phyloP scores from a whole-genome alignment of 2,888 invertebrate species.

The Sepiola atlantica region DNA sequence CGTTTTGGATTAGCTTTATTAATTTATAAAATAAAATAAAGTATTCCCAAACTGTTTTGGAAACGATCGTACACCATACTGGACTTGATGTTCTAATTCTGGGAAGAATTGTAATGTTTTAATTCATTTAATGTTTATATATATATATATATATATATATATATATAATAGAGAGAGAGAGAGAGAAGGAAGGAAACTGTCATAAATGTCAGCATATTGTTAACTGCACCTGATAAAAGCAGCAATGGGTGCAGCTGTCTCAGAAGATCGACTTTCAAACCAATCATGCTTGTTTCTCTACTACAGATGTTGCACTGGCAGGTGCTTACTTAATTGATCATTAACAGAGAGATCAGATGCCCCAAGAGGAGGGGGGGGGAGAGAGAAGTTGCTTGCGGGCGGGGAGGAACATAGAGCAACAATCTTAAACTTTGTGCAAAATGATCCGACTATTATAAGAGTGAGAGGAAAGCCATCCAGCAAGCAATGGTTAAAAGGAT shows the following conservation, averaged over 20 bases:
- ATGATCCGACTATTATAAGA: neutral
- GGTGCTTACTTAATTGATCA: neutral
- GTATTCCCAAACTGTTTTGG: no score
- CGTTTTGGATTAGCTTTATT: no score
- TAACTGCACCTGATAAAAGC: constrained; percentile 8
- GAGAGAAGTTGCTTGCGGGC: neutral
- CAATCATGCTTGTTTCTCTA: neutral
- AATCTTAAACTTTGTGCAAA: neutral
- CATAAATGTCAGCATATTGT: neutral
- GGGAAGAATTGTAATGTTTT: no score
- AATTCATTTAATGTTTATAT: no score
- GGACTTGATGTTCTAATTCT: no score
- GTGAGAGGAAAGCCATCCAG: neutral
- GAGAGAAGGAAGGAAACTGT: neutral
- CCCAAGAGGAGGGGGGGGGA: neutral
- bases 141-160: no score
- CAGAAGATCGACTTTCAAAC: neutral
- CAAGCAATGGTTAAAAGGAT: neutral
- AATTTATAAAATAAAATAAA: no score
- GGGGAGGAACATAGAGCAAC: neutral
- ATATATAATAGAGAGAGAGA: neutral
- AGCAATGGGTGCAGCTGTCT: constrained; percentile 32
- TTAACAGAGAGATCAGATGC: neutral
- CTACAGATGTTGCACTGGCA: neutral
- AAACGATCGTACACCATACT: no score